Base-by-base conservation (phyloP, 1,140 invertebrate species). In the Octopus sinensis region DNA sequence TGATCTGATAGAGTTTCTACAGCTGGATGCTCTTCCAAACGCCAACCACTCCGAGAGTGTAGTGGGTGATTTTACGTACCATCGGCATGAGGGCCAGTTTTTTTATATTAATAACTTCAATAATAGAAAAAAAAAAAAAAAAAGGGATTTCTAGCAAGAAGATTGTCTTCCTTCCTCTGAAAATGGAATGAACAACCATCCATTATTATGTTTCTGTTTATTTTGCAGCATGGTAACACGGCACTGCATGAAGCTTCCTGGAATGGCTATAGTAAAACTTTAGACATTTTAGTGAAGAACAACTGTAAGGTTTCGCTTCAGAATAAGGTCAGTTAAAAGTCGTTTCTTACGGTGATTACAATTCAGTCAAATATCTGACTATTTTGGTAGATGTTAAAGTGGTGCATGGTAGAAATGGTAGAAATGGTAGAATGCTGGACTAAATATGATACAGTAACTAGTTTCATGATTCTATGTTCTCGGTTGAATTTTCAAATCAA, bases 181-280 rank as follows among this genome's bases (percentile, higher is more conserved):
- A n/a, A 12, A 68, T 13, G 62, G 3, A 68, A 68, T 68, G 10
- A 13, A n/a, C 62, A 13, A 68, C n/a, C 62, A 17, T 30, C 12
- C 1, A 23, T 76, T 10, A 80, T 6, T 6, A 75, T 80, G 10
- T 76, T 76, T 54, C 54, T 76, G 84, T 80, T 79, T 75, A 81
- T 82, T 77, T 89, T 87, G 77, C 87, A 96, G 95, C 95, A 97
- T 91, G 96, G 96, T 71, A 98, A 98, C 92, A 96, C 96, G 54
- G 94, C 96, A 4, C 89, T 97, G 6, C 97, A 99, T 90, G 97
- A 98, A 90, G 96, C 96, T 4, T 94, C 96, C 1, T 98, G 96
- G 96, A 95, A 97, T 85, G 97, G 97, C 0, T 98, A 94, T 90
- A 97, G 96, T 88, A 93, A 94, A 78, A 96, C 95, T 68, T 94